Evolutionary conservation across 2,888 invertebrate species (phyloP), one percentile per base, ranked within the genome.

Genomic region (Chrysodeixis includens): DNA sequence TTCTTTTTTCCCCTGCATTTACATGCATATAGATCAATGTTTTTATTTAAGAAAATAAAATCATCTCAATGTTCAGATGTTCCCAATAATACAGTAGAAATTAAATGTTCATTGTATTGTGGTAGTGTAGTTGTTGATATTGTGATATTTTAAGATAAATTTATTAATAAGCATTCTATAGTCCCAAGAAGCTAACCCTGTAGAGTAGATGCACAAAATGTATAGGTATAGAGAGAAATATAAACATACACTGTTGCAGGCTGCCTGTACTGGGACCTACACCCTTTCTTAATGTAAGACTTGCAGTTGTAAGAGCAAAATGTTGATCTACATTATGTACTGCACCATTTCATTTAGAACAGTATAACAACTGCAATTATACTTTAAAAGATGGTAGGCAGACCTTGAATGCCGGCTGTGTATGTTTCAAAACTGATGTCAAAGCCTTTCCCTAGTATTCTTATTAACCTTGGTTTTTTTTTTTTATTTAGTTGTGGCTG

Each of bases 71-170:
- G 46, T 16, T 30, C 51, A 46, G n/a, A 32, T 14, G 49, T 52
- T 68, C 66, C 67, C 55, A 66, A 60, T 66, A 67, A 70, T 74
- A 78, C 69, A 67, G 72, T 75, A 58, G 35, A 62, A 78, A 76
- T 54, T 66, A 80, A 78, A 76, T 71, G 70, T 83, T 83, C 67
- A 81, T 69, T 80, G 81, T 86, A 86, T 69, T 82, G 82, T 86
- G 83, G 83, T 87, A 88, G 87, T 76, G 87, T 92, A 92, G 93
- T 86, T 91, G 92, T 92, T 92, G 87, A 90, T 93, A 93, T 90
- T 94, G 94, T 94, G 94, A 94, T 94, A 93, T 93, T 90, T 92
- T 92, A 92, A 91, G 88, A 89, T 91, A 89, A 83, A 87, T 84
- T 86, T 88, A 86, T 81, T 62, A 76, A 70, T 83, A 84, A 84